These are phyloP conservation scores for Apodemus agrarius DNA, from an alignment of 2,797 vertebrate species.

Conservation along the genomic window DNA sequence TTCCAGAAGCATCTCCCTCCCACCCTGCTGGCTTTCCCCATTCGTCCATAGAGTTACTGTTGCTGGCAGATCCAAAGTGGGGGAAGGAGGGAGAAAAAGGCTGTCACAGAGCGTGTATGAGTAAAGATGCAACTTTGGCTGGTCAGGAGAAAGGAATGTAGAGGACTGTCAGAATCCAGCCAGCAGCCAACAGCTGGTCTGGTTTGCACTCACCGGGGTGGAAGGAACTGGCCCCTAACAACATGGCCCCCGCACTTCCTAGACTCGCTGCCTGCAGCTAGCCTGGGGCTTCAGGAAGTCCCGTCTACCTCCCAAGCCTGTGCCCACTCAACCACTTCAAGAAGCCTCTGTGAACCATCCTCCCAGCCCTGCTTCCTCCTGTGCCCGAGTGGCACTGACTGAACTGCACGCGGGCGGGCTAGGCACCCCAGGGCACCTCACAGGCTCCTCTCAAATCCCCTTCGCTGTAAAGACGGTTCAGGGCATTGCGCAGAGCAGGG, in stretches of 20 bases:
- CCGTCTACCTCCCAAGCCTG: not conserved
- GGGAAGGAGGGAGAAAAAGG: not conserved
- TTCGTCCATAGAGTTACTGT: not conserved
- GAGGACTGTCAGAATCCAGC: not conserved
- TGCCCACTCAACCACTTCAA: not conserved
- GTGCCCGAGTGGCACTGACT: not conserved
- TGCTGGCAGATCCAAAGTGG: not conserved
- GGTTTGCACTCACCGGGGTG: not conserved
- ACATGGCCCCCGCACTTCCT: not conserved
- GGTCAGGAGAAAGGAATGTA: conserved; percentile 63
- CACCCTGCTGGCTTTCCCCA: not conserved
- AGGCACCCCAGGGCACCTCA: not conserved
- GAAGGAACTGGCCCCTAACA: not conserved
- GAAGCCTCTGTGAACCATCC: not conserved
- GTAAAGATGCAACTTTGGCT: not conserved
- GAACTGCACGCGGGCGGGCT: not conserved
- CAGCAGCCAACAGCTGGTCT: not conserved
- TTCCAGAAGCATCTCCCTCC: not conserved
- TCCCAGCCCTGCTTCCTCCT: not conserved
- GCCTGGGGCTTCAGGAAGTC: not conserved
- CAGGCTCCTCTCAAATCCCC: not conserved
- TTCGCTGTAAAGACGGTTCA: not conserved
- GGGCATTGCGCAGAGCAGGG: conserved; percentile 6
- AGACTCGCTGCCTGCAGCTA: not conserved
- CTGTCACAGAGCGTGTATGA: accelerated